phyloP scores from a whole-genome alignment of 2,113 vertebrate genomes.

The Tichodroma muraria region DNA sequence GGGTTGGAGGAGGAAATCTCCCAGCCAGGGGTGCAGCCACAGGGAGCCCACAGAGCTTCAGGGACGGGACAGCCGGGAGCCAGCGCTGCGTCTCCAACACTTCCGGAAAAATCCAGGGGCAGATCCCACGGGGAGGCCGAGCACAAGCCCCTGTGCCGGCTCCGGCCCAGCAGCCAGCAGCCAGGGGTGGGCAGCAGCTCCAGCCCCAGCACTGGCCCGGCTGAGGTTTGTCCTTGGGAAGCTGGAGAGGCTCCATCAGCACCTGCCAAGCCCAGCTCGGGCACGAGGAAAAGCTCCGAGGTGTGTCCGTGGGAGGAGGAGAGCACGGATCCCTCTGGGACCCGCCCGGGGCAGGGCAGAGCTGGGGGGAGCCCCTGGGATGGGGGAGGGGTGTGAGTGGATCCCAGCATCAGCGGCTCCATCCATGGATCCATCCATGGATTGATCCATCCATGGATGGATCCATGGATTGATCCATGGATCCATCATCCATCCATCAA shows the following conservation, averaged over 20 bases:
- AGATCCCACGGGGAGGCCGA: neutral
- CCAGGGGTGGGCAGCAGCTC: neutral
- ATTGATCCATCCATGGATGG: no score
- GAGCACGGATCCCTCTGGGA: neutral
- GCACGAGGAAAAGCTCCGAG: neutral
- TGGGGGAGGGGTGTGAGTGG: neutral
- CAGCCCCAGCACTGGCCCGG: neutral
- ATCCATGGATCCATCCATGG: no score
- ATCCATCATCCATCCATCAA: no score
- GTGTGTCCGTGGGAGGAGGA: constrained; percentile 18
- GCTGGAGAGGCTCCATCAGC: neutral
- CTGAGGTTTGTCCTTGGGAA: constrained; percentile 59
- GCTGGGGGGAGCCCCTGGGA: neutral
- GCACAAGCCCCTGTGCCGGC: constrained; percentile 8
- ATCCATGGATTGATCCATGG: no score
- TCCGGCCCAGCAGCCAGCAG: neutral
- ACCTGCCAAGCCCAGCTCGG: neutral
- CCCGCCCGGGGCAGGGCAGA: neutral
- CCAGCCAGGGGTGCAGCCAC: constrained; percentile 25
- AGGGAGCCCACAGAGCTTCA: neutral
- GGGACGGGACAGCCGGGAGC: neutral
- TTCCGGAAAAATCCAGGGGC: neutral
- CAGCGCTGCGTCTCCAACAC: fast-evolving
- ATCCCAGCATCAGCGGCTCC: no score
- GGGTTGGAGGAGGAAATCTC: neutral